phyloP scores from a whole-genome alignment of 2,113 vertebrate species.

The Burhinus oedicnemus region DNA sequence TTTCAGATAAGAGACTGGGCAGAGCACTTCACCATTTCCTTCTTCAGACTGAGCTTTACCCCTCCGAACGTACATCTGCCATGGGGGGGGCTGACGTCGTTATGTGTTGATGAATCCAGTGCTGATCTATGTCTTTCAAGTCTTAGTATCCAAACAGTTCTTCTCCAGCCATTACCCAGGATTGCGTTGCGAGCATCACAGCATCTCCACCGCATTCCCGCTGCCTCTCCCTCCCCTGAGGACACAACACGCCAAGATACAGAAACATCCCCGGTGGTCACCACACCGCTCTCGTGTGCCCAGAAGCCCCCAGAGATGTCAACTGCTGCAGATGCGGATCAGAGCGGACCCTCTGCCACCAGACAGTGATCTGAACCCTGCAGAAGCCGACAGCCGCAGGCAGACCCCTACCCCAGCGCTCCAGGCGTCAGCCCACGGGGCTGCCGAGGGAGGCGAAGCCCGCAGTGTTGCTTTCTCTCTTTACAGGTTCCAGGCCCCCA shows the following conservation, averaged over 20 bases:
- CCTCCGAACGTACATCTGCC: accelerated
- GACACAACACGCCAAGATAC: not conserved
- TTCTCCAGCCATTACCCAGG: not conserved
- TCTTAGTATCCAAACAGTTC: not conserved
- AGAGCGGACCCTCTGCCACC: too few species aligned
- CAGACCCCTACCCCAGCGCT: too few species aligned
- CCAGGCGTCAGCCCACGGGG: too few species aligned
- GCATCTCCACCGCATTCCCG: not conserved
- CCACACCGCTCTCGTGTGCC: too few species aligned
- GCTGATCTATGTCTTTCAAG: not conserved
- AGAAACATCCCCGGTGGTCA: not conserved
- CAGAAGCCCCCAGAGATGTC: not conserved
- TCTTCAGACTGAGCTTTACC: not conserved
- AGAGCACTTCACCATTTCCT: not conserved
- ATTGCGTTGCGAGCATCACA: accelerated
- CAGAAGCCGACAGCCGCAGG: not conserved
- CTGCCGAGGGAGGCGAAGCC: too few species aligned
- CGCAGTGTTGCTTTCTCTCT: too few species aligned
- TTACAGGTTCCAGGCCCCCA: too few species aligned
- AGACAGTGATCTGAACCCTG: not conserved
- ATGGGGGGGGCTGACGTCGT: accelerated
- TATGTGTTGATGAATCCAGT: not conserved
- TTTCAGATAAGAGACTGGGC: not conserved
- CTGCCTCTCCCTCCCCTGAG: not conserved
- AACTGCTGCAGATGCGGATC: not conserved